Base-by-base conservation (phyloP, 1,140 invertebrate genomes). In the Ditylenchus dipsaci region DNA sequence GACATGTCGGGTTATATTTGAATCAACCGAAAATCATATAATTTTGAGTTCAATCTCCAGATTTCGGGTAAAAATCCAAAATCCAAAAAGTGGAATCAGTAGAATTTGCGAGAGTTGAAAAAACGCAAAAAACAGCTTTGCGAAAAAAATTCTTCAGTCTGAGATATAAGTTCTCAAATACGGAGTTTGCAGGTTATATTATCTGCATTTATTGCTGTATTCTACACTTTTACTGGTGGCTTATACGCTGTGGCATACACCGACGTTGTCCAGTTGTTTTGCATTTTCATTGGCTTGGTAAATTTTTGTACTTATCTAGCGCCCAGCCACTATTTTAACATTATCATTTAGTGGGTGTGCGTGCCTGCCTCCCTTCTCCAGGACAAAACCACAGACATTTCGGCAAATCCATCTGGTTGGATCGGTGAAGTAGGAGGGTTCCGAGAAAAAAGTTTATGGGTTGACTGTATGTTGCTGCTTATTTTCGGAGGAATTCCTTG, bases 401-500 rank as follows among this genome's bases (percentile, higher is more conserved):
- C 77, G 15, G 67, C 66, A 27, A 81, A 83, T 69, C 61, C 76
- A 1, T 68, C 58, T 42, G 90, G 92, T 78, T 97, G 93, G 93
- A 90, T 96, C 59, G 92, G 93, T 0, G 83, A 86, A 13, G 85
- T 97, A 3, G 87, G 89, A 9, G 83, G 88, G 0, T 70, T 73
- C 38, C 84, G 87, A 7, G 88, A 91, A 67, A 88, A 90, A 49
- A 91, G 90, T 82, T 88, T 87, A 61, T 98, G 96, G 83, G 80
- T 93, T 23, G 95, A 98, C 85, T 90, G 91, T 72, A 92, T 90
- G 26, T 85, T 98, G 63, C 86, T 98, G 58, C 87, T 97, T 9
- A 87, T 96, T 53, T 95, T 97, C 79, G 95, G 95, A 9, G 95
- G 95, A 27, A 97, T 98, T 77, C 95, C 95, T 0, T 98, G 95